Base-by-base conservation (phyloP, 2,888 invertebrate genomes). In the Bedellia somnulentella region DNA sequence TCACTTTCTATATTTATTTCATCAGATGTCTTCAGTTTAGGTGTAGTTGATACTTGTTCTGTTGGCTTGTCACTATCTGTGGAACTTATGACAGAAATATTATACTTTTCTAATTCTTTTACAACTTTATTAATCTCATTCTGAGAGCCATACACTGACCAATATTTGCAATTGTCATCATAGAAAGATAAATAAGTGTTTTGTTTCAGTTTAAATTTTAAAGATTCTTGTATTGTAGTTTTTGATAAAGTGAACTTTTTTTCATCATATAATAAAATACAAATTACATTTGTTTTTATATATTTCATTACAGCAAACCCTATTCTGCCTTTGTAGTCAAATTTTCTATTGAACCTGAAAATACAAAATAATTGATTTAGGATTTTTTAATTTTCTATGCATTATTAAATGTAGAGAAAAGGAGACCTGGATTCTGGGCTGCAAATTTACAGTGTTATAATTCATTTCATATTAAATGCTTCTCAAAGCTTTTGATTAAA, bases 281-380 rank as follows among this genome's bases (percentile, higher is more conserved):
- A 57, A 37, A 57, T 46, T 32, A 34, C 36, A 33, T 44, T 48
- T 38, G 47, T 47, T 43, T 56, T 61, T 2, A 47, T 34, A 14
- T 50, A 43, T 45, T 60, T 66, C 30, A 71, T 33, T 30, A 75
- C 46, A n/a, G 68, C 71, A 49, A 73, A 60, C 8, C 71, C 73
- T 26, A 71, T 35, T 43, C 57, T 68, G 27, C 68, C 70, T 53
- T 48, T 63, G 30, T 47, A 35, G 21, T 46, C 41, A 36, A 70
- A 68, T 8, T 45, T 41, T 44, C 58, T 54, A 31, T 59, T 50
- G 18, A 38, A 37, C 67, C 71, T 71, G 40, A 25, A 57, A 56
- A 15, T 35, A 28, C 34, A 34, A 32, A n/a, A n/a, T n/a, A n/a
- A n/a, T n/a, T n/a, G n/a, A n/a, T n/a, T n/a, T n/a, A n/a, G n/a